Evolutionary conservation across 2,888 invertebrate genomes (phyloP).

Genomic region (Ashinkailepas kermadecensis): DNA sequence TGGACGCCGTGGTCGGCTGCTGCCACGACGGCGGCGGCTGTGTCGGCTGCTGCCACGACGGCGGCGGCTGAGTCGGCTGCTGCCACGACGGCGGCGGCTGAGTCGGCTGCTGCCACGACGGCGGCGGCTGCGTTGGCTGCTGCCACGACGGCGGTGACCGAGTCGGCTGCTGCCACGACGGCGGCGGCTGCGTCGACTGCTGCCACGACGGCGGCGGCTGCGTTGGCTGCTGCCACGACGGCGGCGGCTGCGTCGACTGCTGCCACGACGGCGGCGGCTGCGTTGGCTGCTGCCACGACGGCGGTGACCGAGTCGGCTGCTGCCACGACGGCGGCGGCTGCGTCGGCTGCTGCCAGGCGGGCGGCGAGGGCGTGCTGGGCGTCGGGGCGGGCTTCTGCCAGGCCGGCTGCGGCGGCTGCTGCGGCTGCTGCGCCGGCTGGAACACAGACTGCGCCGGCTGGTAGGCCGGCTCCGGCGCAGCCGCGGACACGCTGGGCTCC

Average conservation of each 20-base stretch:
- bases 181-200: not conserved
- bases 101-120: too few species aligned
- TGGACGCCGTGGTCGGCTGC: too few species aligned
- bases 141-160: too few species aligned
- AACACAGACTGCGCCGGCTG: not conserved
- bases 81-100: too few species aligned
- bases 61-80: too few species aligned
- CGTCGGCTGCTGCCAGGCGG: not conserved
- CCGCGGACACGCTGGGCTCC: not conserved
- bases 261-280: not conserved
- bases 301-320: not conserved
- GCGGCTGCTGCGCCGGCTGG: not conserved
- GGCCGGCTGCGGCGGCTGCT: not conserved
- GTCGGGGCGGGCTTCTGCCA: not conserved
- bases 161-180: too few species aligned
- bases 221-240: not conserved
- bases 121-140: too few species aligned
- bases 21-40: too few species aligned
- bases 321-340: not conserved
- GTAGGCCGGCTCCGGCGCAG: not conserved
- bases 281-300: not conserved
- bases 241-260: not conserved
- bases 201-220: not conserved
- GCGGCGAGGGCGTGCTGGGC: not conserved
- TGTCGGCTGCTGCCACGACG: too few species aligned